Base-by-base conservation (phyloP, 2,113 vertebrate species). In the Neotragus pygmaeus region DNA sequence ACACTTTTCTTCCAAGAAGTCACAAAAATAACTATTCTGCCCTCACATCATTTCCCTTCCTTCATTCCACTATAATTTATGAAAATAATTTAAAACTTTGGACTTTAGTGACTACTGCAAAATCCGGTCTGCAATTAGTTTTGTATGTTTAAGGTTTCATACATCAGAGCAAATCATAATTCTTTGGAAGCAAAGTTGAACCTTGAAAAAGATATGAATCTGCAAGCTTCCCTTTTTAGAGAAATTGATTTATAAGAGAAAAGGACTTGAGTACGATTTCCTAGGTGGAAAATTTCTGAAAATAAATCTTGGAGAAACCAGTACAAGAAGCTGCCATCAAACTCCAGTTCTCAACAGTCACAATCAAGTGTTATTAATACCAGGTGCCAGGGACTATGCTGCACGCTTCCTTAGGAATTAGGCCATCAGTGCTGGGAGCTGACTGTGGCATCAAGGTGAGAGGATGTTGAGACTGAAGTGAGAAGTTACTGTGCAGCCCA, bases 121-220 rank as follows among this genome's bases (percentile, higher is more conserved):
- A 98, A 97, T 98, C 97, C 80, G 45, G 96, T 89, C 96, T 96
- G 96, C 98, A 98, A 98, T 98, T 98, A 98, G 96, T 96, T 97
- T 94, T 91, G 93, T 89, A 86, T 97, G 95, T 98, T 98, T 97
- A 91, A 93, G 97, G 96, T 98, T 96, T 97, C 96, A 92, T 97
- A 98, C 97, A 96, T 86, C 95, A 96, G 62, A 96, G 75, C 70
- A 96, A 70, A 97, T 96, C 92, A 92, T 97, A 98, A 98, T 53
- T 97, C 97, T 94, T 94, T 94, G 36, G 88, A 97, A 97, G 77
- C 45, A 51, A 90, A 96, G 77, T 81, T 96, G 90, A 97, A 43
- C 43, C 81, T 93, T 90, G 75, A 88, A 91, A 97, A 97, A 91
- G 53, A 86, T 85, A 94, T 17, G n/a, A 97, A 89, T 96, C 91